Evolutionary conservation across 1,140 invertebrate genomes (phyloP).

Genomic region (Drosophila pallidifrons): DNA sequence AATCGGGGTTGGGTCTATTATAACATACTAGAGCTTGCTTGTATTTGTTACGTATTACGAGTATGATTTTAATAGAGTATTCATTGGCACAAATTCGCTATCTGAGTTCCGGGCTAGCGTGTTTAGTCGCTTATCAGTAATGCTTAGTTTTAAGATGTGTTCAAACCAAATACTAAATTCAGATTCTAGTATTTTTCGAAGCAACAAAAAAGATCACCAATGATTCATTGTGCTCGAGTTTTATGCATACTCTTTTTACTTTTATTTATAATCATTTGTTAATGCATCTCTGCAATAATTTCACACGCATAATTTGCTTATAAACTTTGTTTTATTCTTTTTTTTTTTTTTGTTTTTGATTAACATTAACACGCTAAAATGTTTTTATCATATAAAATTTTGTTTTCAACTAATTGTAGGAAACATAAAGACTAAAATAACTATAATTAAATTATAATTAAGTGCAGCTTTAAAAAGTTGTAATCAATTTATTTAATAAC

Average conservation of each 20-base stretch:
- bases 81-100: slow-evolving; percentile 75
- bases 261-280: slow-evolving; percentile 4
- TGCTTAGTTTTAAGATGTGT: slow-evolving; percentile 11
- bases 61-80: slow-evolving; percentile 28
- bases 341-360: slow-evolving; percentile 46
- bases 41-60: slow-evolving; percentile 36
- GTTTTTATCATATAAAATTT: slow-evolving; percentile 75
- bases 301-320: slow-evolving; percentile 61
- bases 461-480: slow-evolving; percentile 57
- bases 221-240: slow-evolving; percentile 11
- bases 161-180: not conserved
- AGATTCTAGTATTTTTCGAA: slow-evolving; percentile 3
- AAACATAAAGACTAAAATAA: slow-evolving; percentile 71
- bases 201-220: slow-evolving; percentile 19
- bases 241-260: not conserved
- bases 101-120: slow-evolving; percentile 34
- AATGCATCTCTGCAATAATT: slow-evolving; percentile 61
- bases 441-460: slow-evolving; percentile 57
- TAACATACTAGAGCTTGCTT: slow-evolving; percentile 20
- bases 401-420: slow-evolving; percentile 65
- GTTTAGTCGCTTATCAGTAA: slow-evolving; percentile 19
- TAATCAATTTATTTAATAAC: slow-evolving; percentile 40
- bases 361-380: slow-evolving; percentile 78
- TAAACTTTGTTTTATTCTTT: slow-evolving; percentile 68
- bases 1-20: slow-evolving; percentile 14